phyloP scores from a whole-genome alignment of 1,140 invertebrate species.

The Drosophila seguyi region DNA sequence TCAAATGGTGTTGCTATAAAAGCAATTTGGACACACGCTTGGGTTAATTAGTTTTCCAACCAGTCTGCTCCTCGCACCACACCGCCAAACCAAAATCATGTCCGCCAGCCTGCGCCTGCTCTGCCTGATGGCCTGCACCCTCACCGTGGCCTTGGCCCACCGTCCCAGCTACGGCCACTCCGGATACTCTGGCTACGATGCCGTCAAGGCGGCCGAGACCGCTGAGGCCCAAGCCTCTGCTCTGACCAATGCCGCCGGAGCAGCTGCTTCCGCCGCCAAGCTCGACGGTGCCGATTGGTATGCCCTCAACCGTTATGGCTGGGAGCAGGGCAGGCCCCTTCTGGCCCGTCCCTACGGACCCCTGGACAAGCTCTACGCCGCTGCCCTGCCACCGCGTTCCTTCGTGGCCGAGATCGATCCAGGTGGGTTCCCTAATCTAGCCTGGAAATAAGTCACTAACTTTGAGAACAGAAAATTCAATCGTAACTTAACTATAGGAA shows the following conservation, averaged over 20 bases:
- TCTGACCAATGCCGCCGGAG: conserved; percentile 74
- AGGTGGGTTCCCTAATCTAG: conserved; percentile 48
- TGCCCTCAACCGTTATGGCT: conserved; percentile 72
- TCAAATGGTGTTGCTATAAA: conserved; percentile 78
- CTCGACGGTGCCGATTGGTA: conserved; percentile 62
- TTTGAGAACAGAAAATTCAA: neutral
- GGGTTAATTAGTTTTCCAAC: conserved; percentile 74
- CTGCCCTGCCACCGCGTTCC: conserved; percentile 74
- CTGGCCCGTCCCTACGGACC: conserved; percentile 64
- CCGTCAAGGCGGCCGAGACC: conserved; percentile 51
- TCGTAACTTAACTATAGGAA: neutral
- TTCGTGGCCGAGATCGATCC: conserved; percentile 80
- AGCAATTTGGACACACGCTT: conserved; percentile 79
- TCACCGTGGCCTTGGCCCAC: conserved; percentile 48
- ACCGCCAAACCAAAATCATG: conserved; percentile 42
- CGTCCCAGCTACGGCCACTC: conserved; percentile 14
- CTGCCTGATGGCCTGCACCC: conserved; percentile 71
- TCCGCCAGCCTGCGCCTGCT: conserved; percentile 63
- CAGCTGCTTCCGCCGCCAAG: conserved; percentile 75
- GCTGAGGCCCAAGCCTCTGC: conserved; percentile 76
- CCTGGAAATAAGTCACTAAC: neutral
- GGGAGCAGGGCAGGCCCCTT: conserved; percentile 73
- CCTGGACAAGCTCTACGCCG: conserved; percentile 71
- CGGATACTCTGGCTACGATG: conserved; percentile 44
- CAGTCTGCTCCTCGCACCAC: conserved; percentile 68